These are phyloP conservation scores for Malacoraja senta DNA, from an alignment of 2,797 vertebrate species.

Conservation along the genomic window DNA sequence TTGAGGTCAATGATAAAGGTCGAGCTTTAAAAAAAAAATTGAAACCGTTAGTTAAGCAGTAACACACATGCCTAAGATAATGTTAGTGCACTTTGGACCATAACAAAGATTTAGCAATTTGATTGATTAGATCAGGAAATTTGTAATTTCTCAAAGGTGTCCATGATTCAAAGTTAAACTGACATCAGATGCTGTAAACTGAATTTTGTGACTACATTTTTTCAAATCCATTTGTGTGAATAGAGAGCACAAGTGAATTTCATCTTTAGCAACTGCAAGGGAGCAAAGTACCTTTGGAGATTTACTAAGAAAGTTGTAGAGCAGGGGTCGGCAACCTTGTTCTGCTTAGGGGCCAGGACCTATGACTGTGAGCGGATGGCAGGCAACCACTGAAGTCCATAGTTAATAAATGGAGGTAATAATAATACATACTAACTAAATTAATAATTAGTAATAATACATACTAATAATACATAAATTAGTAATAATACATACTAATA, in stretches of 20 bases:
- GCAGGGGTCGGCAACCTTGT: too few relatives aligned
- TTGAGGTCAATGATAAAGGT: not conserved
- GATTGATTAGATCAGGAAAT: not conserved
- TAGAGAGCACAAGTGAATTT: not conserved
- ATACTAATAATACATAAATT: too few relatives aligned
- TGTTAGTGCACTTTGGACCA: not conserved
- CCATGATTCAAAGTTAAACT: not conserved
- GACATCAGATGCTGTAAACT: not conserved
- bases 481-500: too few relatives aligned
- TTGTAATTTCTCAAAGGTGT: not conserved
- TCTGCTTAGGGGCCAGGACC: too few relatives aligned
- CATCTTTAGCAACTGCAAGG: not conserved
- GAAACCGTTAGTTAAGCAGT: not conserved
- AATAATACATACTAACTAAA: too few relatives aligned
- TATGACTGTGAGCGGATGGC: too few relatives aligned
- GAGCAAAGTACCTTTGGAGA: not conserved
- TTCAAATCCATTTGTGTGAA: not conserved
- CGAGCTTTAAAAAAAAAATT: too few relatives aligned
- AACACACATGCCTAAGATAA: not conserved
- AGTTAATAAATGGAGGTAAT: too few relatives aligned
- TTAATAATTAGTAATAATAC: too few relatives aligned
- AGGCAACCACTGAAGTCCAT: too few relatives aligned
- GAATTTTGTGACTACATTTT: not conserved
- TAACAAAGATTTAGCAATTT: not conserved
- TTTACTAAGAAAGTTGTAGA: too few relatives aligned